These are phyloP conservation scores for Drosophila setosimentum DNA, from an alignment of 2,888 invertebrate genomes.

Conservation along the genomic window DNA sequence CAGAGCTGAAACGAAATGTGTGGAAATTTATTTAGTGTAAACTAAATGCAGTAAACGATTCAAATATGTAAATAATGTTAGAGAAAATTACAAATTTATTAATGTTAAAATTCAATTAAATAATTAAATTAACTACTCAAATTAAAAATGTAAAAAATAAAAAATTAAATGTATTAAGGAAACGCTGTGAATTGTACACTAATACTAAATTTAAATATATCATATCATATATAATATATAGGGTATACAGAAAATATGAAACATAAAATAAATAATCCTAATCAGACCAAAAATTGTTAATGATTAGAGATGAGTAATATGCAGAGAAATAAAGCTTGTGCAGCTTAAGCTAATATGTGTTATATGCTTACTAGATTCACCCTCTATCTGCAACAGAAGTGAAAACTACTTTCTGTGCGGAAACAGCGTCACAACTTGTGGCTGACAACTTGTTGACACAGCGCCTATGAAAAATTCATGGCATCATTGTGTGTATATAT, in stretches of 20 bases:
- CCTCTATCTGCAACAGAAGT: not conserved
- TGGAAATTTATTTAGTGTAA: not conserved
- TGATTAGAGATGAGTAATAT: not conserved
- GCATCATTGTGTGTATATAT: not conserved
- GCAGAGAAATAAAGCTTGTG: not conserved
- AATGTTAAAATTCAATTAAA: not conserved
- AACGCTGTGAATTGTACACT: not conserved
- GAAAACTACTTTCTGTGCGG: not conserved
- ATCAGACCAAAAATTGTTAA: not conserved
- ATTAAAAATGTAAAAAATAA: not conserved
- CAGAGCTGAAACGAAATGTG: constrained; percentile 1
- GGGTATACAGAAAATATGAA: not conserved
- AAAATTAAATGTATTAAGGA: not conserved
- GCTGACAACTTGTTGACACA: constrained; percentile 43
- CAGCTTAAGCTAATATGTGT: not conserved
- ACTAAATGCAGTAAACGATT: not conserved
- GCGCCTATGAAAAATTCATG: constrained; percentile 13
- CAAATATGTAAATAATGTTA: not conserved
- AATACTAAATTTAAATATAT: not conserved
- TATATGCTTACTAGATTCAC: not conserved
- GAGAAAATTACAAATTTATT: not conserved
- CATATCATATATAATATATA: not conserved
- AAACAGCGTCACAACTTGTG: not conserved
- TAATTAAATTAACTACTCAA: not conserved
- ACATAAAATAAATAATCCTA: not conserved